Conservation (phyloP, 2,797 vertebrate genomes). For the Enteromius anoplus region DNA sequence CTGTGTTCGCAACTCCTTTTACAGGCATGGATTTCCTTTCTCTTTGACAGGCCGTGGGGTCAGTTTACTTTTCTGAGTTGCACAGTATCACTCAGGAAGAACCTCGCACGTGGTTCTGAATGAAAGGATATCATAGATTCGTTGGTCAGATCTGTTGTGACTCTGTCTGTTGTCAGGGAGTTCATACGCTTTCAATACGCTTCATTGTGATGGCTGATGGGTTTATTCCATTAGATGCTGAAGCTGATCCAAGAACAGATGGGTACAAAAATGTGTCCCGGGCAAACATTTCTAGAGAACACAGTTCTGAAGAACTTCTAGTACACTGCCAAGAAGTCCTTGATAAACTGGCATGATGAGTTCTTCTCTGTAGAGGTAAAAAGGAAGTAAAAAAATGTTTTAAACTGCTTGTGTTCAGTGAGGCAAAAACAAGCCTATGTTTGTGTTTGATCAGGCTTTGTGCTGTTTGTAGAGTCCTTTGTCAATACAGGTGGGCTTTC, state of each 20-base stretch:
- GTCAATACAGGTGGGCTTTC: conserved; percentile 17
- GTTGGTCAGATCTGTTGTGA: conserved; percentile 27
- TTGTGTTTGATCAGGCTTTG: conserved; percentile 37
- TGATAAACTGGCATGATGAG: neutral
- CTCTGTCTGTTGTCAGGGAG: conserved; percentile 27
- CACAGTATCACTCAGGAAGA: conserved; percentile 32
- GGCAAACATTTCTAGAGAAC: neutral
- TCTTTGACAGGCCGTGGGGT: conserved; percentile 16
- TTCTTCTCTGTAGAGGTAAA: neutral
- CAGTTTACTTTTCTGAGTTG: conserved; percentile 24
- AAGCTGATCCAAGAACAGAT: conserved; percentile 23
- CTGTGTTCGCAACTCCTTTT: conserved; percentile 42
- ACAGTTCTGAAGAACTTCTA: neutral
- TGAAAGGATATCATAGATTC: conserved; percentile 22
- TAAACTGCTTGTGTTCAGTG: neutral
- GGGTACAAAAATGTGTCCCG: conserved; percentile 14
- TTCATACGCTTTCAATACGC: conserved; percentile 12
- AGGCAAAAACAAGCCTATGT: conserved; percentile 1
- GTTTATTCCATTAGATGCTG: conserved; percentile 23
- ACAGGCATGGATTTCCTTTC: conserved; percentile 21
- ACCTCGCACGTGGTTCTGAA: conserved; percentile 10
- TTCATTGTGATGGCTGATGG: conserved; percentile 17
- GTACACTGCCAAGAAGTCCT: neutral
- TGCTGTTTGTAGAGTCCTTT: conserved; percentile 20
- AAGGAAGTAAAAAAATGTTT: neutral